Base-by-base conservation (phyloP, 2,797 vertebrate genomes). In the Anguilla pacifica region DNA sequence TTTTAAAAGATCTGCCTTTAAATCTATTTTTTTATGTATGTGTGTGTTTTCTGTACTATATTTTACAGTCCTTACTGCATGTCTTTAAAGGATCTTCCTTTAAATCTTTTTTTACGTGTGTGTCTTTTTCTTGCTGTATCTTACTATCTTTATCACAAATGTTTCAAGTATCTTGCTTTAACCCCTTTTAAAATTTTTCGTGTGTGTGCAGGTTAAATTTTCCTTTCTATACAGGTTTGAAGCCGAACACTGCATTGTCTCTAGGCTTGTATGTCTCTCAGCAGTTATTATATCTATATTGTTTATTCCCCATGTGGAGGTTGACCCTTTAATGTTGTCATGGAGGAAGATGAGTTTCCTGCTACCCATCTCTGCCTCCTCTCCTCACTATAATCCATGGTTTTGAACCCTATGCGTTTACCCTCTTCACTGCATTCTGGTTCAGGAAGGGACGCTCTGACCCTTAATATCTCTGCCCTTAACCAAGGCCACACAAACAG, bases 91-190 rank as follows among this genome's bases (percentile, higher is more conserved):
- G 64, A 67, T 67, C 64, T 67, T 67, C 5, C 25, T 67, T 96
- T 96, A 96, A 96, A 96, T 96, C 94, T 95, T 96, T 95, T 96
- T 95, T 96, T 95, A 94, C 96, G 96, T 96, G 95, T 95, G 94
- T 90, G 46, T 90, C 83, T 15, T 53, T 70, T 70, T 10, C 25
- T 7, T 28, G 10, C n/a, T 28, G 6, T 70, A 70, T 70, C n/a
- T 70, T 70, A 28, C n/a, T 28, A 70, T 28, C 25, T 15, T 70
- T 70, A 28, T 5, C 15, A 31, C 11, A 28, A 39, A 25, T n/a
- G n/a, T 64, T 22, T 22, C 1, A 64, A 25, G 61, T 55, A 64
- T 64, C 61, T 25, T 59, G 43, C 43, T 46, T 46, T 46, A 5
- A 46, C 43, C 43, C 43, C 51, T 64, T 64, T 25, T 25, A 64